Evolutionary conservation across 2,797 vertebrate species (phyloP).

Genomic region (Trematomus bernacchii): DNA sequence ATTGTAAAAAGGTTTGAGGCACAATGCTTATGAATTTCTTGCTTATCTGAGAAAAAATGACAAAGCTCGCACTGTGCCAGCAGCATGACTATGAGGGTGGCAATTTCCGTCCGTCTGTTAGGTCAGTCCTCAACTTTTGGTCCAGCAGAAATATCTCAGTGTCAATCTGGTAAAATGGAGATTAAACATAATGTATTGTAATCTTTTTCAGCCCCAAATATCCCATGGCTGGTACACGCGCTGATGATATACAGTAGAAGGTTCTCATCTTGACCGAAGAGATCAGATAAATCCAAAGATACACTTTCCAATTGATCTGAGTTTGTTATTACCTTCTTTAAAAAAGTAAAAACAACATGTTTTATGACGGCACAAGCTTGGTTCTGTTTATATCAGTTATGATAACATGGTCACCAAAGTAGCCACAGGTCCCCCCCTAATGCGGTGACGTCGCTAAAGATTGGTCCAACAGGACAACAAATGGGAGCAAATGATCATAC

Average conservation of each 20-base stretch:
- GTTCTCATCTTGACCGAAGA: not conserved
- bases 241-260: not conserved
- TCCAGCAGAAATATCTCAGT: not conserved
- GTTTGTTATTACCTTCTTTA: not conserved
- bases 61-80: not conserved
- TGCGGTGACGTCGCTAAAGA: not conserved
- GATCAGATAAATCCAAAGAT: conserved; percentile 6
- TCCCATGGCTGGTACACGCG: not conserved
- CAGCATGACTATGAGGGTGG: not conserved
- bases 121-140: not conserved
- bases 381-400: not conserved
- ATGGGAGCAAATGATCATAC: not conserved
- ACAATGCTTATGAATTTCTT: conserved; percentile 3
- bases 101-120: conserved; percentile 10
- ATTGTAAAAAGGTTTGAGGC: conserved; percentile 5
- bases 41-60: conserved; percentile 5
- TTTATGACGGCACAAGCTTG: not conserved
- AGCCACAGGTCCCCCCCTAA: not conserved
- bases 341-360: not conserved
- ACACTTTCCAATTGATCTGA: not conserved
- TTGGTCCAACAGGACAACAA: not conserved
- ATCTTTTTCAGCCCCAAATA: not conserved
- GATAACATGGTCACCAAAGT: not conserved
- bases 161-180: conserved; percentile 1
- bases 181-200: not conserved